Conservation (phyloP, 37 sponge, comb jelly and placozoan genomes). For the Agelas oroides region DNA sequence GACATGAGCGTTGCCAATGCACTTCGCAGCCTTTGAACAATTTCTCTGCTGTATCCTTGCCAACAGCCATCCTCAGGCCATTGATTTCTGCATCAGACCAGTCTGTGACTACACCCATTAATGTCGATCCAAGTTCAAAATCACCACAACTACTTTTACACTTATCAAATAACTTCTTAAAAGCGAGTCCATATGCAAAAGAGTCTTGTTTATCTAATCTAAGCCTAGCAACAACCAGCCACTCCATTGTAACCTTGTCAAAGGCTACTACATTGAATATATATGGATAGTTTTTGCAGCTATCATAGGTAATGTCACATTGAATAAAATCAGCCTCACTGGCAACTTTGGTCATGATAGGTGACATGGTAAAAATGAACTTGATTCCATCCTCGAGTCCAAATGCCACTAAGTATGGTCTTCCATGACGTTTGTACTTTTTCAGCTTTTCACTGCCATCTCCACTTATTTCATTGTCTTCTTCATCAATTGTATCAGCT, state of each 20-base stretch:
- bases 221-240: conserved; percentile 18
- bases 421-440: conserved; percentile 8
- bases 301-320: no score
- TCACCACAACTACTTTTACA: neutral
- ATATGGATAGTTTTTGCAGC: no score
- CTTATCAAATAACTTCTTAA: conserved; percentile 20
- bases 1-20: conserved; percentile 39
- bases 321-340: no score
- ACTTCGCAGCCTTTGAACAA: conserved; percentile 32
- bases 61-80: conserved; percentile 25
- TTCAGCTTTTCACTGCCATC: conserved; percentile 4
- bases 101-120: conserved; percentile 15
- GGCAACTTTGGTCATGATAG: conserved; percentile 28
- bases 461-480: conserved; percentile 17
- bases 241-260: conserved; percentile 28
- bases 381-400: conserved; percentile 14
- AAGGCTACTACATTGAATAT: conserved; percentile 40
- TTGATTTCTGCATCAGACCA: conserved; percentile 23
- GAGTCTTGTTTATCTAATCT: conserved; percentile 20
- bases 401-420: conserved; percentile 12
- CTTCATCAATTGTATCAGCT: conserved; percentile 24
- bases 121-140: conserved; percentile 8
- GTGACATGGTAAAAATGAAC: conserved; percentile 24
- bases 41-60: conserved; percentile 13
- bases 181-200: conserved; percentile 23